Evolutionary conservation across 2,888 invertebrate species (phyloP), one percentile per base, ranked within the genome.

Genomic region (Parnassius glacialis): DNA sequence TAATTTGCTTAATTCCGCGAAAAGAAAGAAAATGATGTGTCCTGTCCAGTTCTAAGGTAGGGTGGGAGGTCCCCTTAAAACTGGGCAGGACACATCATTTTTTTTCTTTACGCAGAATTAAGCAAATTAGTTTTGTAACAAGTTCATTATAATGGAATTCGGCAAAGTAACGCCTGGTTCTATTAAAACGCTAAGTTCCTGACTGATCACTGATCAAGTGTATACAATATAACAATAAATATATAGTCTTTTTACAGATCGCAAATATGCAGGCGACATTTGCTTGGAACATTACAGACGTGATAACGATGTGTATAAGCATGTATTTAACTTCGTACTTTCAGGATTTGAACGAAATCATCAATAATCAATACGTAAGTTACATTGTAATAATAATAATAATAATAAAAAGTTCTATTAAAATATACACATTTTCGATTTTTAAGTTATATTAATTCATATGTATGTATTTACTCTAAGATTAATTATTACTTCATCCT

Each of bases 231-330:
- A 48, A 20, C 11, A 44, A 20, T 41, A 25, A 51, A 43, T 57
- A 2, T 11, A 50, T n/a, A 57, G 57, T 43, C 62, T 57, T 55
- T 43, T 74, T 76, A 47, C 67, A 86, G 87, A 62, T 87, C 5
- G 71, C 90, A 11, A 94, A 94, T 73, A 65, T 94, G 9, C 85
- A 94, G 58, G 89, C 92, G 41, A 94, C 95, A 0, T 95, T 95
- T 62, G 90, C 92, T 0, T 95, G 95, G 95, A 95, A 93, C 71
- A 95, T 93, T 64, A 92, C 93, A 66, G 95, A 95, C 72, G 79
- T 94, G 1, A 94, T 95, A 72, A 93, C 95, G 10, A 95, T 95
- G 70, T 86, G 95, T 51, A 84, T 95, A 25, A 94, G 95, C 74
- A 84, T 93, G 57, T 94, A 95, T 13, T 74, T 95, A 64, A 89